A percentile compares a stretch with the other conserved stretches of the same genome.
These are phyloP conservation scores for Steatornis caripensis DNA, from an alignment of 2,113 vertebrate genomes.

Conservation along the genomic window DNA sequence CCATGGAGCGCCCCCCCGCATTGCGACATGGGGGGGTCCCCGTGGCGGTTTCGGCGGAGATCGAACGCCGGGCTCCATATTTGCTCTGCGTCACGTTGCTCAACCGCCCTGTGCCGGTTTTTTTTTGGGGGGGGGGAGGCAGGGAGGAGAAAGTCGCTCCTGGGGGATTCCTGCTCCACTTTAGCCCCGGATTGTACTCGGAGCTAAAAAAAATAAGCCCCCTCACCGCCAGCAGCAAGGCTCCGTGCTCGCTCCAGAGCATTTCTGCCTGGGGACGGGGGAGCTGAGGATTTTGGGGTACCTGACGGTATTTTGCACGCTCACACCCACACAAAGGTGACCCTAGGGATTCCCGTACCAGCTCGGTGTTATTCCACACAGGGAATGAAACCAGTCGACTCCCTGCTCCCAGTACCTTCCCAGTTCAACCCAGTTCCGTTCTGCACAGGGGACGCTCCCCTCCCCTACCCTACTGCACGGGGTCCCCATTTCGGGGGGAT, in stretches of 20 bases:
- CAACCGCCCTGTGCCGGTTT: not conserved
- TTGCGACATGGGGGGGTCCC: accelerated
- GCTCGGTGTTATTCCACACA: no score
- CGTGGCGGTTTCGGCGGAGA: not conserved
- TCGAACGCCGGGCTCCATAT: not conserved
- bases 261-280: accelerated
- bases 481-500: not conserved
- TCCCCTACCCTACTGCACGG: not conserved
- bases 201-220: not conserved
- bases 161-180: not conserved
- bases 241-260: not conserved
- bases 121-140: not conserved
- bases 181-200: not conserved
- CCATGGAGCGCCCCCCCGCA: no score
- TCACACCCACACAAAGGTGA: not conserved
- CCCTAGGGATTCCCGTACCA: no score
- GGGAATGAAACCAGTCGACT: accelerated
- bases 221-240: accelerated
- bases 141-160: not conserved
- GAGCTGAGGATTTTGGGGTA: not conserved
- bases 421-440: not conserved
- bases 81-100: not conserved
- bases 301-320: accelerated
- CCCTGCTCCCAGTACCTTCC: not conserved
- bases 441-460: accelerated